Evolutionary conservation across 2,797 vertebrate species (phyloP).

Genomic region (Phataginus tetradactyla): DNA sequence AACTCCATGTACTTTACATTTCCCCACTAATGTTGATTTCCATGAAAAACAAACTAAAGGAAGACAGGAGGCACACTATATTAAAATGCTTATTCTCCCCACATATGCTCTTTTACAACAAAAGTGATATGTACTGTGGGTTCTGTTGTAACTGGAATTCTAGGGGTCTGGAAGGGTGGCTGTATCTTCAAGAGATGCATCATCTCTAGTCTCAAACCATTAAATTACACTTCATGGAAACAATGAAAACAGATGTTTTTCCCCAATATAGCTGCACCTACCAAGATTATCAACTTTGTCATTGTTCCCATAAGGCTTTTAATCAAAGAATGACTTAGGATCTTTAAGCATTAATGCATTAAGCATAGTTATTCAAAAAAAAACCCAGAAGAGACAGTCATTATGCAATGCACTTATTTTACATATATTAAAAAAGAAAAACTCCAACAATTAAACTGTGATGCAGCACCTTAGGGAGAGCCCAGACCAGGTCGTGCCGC

Average conservation of each 20-base stretch:
- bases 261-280: not conserved
- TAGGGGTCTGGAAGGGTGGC: not conserved
- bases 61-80: not conserved
- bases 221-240: constrained; percentile 10
- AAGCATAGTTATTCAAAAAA: not conserved
- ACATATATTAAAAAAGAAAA: constrained; percentile 6
- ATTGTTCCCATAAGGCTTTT: constrained; percentile 24
- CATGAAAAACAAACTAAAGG: constrained; percentile 13
- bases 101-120: not conserved
- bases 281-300: not conserved
- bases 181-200: not conserved
- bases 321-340: constrained; percentile 34
- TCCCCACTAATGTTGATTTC: not conserved
- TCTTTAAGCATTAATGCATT: not conserved
- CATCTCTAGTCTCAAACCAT: not conserved
- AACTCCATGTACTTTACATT: not conserved
- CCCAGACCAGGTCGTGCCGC: not conserved
- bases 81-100: not conserved
- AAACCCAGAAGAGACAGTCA: not conserved
- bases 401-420: not conserved
- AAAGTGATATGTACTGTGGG: not conserved
- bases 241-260: not conserved
- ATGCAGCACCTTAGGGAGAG: not conserved
- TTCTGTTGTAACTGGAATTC: constrained; percentile 37
- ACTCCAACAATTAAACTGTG: not conserved